Evolutionary conservation across 2,797 vertebrate species (phyloP).

Genomic region (Tarsius wallacei): DNA sequence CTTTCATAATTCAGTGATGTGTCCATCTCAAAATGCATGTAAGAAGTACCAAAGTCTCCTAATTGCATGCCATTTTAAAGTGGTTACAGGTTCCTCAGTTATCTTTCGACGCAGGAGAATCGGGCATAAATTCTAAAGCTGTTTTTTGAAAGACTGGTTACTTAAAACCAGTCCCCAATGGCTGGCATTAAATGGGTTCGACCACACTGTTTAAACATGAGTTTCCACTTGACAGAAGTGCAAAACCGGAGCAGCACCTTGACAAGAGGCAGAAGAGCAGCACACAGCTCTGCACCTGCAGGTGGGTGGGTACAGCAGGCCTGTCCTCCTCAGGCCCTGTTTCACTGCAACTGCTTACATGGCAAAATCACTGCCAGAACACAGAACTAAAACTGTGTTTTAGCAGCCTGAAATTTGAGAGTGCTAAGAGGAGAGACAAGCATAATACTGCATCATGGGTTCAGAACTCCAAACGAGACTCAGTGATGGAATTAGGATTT

Average conservation of each 20-base stretch:
- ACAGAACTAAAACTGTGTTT: background rate
- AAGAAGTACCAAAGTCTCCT: background rate
- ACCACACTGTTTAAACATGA: background rate
- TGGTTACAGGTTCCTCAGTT: conserved; percentile 15
- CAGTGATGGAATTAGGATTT: background rate
- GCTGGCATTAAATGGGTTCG: background rate
- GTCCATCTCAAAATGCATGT: background rate
- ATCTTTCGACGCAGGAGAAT: background rate
- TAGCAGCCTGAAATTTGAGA: background rate
- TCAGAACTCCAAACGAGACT: background rate
- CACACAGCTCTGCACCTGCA: background rate
- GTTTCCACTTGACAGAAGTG: background rate
- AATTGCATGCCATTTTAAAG: conserved; percentile 44
- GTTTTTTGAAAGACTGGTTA: background rate
- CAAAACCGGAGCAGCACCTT: background rate
- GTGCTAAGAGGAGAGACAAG: background rate
- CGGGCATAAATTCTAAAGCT: background rate
- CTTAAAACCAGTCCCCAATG: background rate
- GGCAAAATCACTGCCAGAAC: background rate
- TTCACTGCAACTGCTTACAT: background rate
- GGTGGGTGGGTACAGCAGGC: background rate
- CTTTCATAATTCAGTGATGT: background rate
- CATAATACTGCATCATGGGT: background rate
- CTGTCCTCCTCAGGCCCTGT: background rate
- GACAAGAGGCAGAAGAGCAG: background rate